phyloP scores from a whole-genome alignment of 2,888 invertebrate genomes.

The Melanchra persicariae region DNA sequence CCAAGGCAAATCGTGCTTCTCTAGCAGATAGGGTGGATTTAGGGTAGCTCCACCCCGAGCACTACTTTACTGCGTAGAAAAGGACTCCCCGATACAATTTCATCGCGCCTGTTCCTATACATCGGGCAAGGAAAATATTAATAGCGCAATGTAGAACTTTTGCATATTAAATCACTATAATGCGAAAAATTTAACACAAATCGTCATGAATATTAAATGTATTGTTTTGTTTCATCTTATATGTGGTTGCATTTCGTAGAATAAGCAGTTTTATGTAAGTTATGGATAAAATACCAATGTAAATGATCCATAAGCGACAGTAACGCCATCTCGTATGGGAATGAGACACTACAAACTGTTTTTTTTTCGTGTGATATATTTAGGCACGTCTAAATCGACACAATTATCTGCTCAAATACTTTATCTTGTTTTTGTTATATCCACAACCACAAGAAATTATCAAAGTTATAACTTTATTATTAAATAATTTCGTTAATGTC shows the following conservation, averaged over 20 bases:
- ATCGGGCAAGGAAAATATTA: conserved; percentile 54
- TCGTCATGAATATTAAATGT: neutral
- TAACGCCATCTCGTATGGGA: conserved; percentile 67
- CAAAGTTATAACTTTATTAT: no score
- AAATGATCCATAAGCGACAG: conserved; percentile 32
- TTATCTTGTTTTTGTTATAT: no score
- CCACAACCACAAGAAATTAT: no score
- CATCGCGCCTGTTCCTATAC: conserved; percentile 34
- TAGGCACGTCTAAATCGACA: neutral
- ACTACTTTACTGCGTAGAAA: conserved; percentile 82
- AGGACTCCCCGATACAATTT: conserved; percentile 71
- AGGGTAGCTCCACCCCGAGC: conserved; percentile 73
- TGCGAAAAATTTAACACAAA: neutral
- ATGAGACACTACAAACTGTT: conserved; percentile 32
- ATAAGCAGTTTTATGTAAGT: neutral
- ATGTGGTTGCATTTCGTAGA: neutral
- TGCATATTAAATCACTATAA: neutral
- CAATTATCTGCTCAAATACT: no score
- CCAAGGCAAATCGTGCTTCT: conserved; percentile 58
- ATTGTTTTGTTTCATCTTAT: neutral
- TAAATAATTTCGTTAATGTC: no score
- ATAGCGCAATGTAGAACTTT: conserved; percentile 70
- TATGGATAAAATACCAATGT: conserved; percentile 15
- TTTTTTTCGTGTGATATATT: neutral
- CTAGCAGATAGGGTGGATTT: conserved; percentile 66